Percentiles rank a stretch among this genome's conserved stretches.
phyloP scores from a whole-genome alignment of 2,888 invertebrate genomes.

The Hirtodrosophila histrioides region DNA sequence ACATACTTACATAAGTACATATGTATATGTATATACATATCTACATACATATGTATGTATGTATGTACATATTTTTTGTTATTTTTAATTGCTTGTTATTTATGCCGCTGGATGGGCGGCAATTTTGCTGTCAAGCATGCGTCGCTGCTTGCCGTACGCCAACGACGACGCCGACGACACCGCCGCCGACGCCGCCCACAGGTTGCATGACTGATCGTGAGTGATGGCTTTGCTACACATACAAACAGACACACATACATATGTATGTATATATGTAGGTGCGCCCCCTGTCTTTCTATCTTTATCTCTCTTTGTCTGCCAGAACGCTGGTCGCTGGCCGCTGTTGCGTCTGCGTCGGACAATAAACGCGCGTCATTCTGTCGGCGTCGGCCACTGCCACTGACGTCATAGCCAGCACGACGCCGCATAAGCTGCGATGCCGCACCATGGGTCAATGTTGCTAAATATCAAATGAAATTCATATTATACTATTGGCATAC shows the following conservation, averaged over 20 bases:
- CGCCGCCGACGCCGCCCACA: conserved; percentile 50
- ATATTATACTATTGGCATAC: conserved; percentile 32
- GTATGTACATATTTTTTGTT: conserved; percentile 14
- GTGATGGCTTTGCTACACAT: conserved; percentile 16
- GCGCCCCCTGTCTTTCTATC: conserved; percentile 19
- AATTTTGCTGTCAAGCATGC: conserved; percentile 40
- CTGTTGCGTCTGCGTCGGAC: conserved; percentile 39
- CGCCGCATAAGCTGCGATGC: conserved; percentile 43
- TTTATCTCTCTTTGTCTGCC: conserved; percentile 1
- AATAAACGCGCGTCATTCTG: conserved; percentile 39
- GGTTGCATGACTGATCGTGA: conserved; percentile 40
- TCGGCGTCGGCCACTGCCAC: conserved; percentile 40
- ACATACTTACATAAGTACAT: too few species aligned
- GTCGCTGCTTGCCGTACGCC: conserved; percentile 22
- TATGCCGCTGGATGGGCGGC: conserved; percentile 50
- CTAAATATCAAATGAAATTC: conserved; percentile 29
- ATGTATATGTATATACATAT: too few species aligned
- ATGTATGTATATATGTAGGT: conserved; percentile 9
- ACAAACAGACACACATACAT: neutral
- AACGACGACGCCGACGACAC: conserved; percentile 34
- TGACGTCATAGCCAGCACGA: conserved; percentile 53
- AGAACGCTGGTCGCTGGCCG: conserved; percentile 21
- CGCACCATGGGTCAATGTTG: conserved; percentile 36
- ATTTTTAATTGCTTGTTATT: conserved; percentile 60
- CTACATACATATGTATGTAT: too few species aligned